A percentile compares a stretch with the other conserved stretches of the same genome.
These are phyloP conservation scores for Erinaceus europaeus DNA, from an alignment of 2,113 vertebrate genomes.

Conservation along the genomic window DNA sequence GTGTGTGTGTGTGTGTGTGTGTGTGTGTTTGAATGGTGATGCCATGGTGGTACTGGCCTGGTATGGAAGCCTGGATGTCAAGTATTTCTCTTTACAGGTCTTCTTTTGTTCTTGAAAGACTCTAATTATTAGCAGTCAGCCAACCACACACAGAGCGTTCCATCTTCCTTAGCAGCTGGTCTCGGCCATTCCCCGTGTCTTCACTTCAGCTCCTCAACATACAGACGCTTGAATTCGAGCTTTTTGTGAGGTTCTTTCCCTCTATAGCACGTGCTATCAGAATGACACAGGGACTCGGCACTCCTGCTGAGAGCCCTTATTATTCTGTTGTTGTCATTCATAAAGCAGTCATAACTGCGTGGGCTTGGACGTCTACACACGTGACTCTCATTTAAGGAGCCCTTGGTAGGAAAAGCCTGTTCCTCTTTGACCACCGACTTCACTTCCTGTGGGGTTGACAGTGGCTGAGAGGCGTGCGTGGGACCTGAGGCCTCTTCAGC, in stretches of 20 bases:
- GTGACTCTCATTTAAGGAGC: not conserved
- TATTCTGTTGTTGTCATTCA: slow-evolving; percentile 14
- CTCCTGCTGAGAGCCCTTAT: not conserved
- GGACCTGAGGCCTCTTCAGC: not conserved
- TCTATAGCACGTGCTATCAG: not conserved
- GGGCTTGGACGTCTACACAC: not conserved
- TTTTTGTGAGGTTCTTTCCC: slow-evolving; percentile 18
- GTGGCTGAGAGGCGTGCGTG: not conserved
- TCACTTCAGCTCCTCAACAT: not conserved
- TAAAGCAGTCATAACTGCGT: not conserved
- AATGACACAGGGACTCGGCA: not conserved
- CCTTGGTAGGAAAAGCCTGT: not conserved
- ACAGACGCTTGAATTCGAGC: not conserved
- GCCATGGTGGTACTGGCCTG: not conserved
- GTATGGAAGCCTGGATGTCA: not conserved
- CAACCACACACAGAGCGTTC: not conserved
- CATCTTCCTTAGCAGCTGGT: not conserved
- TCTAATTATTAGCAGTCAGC: slow-evolving; percentile 15
- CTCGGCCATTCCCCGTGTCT: not conserved
- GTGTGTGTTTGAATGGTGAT: not conserved
- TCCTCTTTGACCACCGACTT: not conserved
- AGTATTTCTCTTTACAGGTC: not conserved
- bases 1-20: too few species aligned
- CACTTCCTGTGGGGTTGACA: not conserved
- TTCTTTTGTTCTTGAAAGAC: slow-evolving; percentile 5